Evolutionary conservation across 2,113 vertebrate genomes (phyloP), one percentile per base, ranked within the genome.

Genomic region (Sylvia atricapilla): DNA sequence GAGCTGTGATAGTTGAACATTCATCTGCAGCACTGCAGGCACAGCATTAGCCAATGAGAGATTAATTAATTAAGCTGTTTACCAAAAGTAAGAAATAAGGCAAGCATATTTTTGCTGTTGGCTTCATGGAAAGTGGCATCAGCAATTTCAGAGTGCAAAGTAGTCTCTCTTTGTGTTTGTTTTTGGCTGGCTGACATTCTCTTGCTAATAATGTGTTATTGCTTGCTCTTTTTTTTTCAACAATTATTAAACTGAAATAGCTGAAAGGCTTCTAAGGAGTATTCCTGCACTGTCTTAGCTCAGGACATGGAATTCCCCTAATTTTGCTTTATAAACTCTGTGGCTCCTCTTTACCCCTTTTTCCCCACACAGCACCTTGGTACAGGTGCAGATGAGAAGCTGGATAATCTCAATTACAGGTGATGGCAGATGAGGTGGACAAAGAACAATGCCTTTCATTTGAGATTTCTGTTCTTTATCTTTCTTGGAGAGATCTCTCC

Each of bases 391-490:
- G 86, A 67, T 52, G 76, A 89, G 52, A 64, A 67, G 30, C 39
- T 31, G 68, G 87, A 68, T 79, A 78, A 46, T 79, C 66, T 33
- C 89, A 75, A 91, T 95, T 82, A 81, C 69, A 82, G 6, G n/a
- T 12, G 84, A 82, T 31, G 84, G 93, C 87, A 95, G 89, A 87
- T 66, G 74, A 95, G 87, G 87, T 60, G 87, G 93, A 41, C 74
- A 75, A 91, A 79, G 86, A 78, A 92, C 89, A 87, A 75, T 10
- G 49, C 11, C 84, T 76, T 72, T 23, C 49, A 53, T 47, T 68
- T 21, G 70, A 73, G 93, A 95, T 96, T 81, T 83, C 81, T 89
- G 84, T 62, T 94, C 78, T 94, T 95, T 80, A 82, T 89, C 74
- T 87, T 89, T 82, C 89, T 49, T 82, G 77, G 63, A 94, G 70